Percentiles rank a stretch among this genome's conserved stretches.
phyloP scores from a whole-genome alignment of 2,797 vertebrate species.

The Meriones psammophilus region DNA sequence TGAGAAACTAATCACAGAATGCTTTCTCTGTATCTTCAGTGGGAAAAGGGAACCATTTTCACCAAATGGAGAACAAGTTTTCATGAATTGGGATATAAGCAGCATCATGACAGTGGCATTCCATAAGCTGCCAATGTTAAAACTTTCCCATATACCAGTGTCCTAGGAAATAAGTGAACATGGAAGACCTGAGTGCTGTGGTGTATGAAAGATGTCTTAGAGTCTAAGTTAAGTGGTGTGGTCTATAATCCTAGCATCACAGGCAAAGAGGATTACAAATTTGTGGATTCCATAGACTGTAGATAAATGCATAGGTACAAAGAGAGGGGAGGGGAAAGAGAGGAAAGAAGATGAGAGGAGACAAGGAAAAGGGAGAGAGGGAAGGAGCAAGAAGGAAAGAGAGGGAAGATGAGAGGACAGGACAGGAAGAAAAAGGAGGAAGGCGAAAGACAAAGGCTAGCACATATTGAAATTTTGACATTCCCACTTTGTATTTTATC shows the following conservation, averaged over 20 bases:
- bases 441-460: neutral
- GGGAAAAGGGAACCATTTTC: neutral
- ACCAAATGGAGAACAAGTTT: conserved; percentile 8
- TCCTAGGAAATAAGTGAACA: conserved; percentile 17
- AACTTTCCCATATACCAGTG: neutral
- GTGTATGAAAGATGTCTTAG: neutral
- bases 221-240: neutral
- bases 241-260: neutral
- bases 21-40: neutral
- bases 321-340: fast-evolving
- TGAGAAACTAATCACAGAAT: conserved; percentile 1
- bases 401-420: no score
- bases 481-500: neutral
- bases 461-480: conserved; percentile 21
- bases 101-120: neutral
- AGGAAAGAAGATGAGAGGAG: neutral
- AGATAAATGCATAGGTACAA: neutral
- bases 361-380: no score
- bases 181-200: neutral
- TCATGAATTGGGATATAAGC: conserved; percentile 30
- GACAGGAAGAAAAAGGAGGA: neutral
- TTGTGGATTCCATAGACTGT: neutral
- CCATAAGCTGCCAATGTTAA: neutral
- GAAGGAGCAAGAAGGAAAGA: no score
- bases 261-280: neutral